These are phyloP conservation scores for Pseudanteris insignis DNA, from an alignment of 2,888 invertebrate species.

Conservation along the genomic window DNA sequence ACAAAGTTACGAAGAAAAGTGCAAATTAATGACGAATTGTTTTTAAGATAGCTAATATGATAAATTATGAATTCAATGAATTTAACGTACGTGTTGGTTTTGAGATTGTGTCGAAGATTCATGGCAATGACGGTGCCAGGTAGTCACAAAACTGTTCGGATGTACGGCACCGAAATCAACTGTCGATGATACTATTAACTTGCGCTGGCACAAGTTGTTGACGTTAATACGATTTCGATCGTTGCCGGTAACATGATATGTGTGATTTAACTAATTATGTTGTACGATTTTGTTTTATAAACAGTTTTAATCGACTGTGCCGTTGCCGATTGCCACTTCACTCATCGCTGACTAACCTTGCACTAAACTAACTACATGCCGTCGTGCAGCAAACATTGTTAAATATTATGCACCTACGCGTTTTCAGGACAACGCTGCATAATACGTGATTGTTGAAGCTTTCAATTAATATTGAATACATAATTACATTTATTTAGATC, in stretches of 20 bases:
- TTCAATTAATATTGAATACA: too few relatives aligned
- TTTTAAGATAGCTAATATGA: too few relatives aligned
- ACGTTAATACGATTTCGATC: too few relatives aligned
- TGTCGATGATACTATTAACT: too few relatives aligned
- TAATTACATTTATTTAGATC: too few relatives aligned
- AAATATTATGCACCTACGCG: slow-evolving; percentile 43
- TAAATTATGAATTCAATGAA: too few relatives aligned
- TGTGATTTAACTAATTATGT: too few relatives aligned
- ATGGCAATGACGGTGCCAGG: slow-evolving; percentile 4
- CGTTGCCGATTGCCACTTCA: slow-evolving; percentile 56
- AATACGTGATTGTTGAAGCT: background rate
- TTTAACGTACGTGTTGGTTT: slow-evolving; percentile 13
- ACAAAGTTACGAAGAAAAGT: too few relatives aligned
- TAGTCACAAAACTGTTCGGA: slow-evolving; percentile 4
- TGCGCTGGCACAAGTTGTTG: too few relatives aligned
- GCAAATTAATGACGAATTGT: too few relatives aligned
- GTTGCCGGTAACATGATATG: too few relatives aligned
- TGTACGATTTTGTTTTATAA: slow-evolving; percentile 29
- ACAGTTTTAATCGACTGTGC: slow-evolving; percentile 46
- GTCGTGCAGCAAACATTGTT: slow-evolving; percentile 53
- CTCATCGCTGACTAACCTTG: slow-evolving; percentile 64
- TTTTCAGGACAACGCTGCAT: slow-evolving; percentile 23
- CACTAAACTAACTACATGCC: slow-evolving; percentile 58
- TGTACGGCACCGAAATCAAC: too few relatives aligned
- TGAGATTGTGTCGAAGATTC: slow-evolving; percentile 11